These are phyloP conservation scores for Caradrina clavipalpis DNA, from an alignment of 2,888 invertebrate genomes.

Conservation along the genomic window DNA sequence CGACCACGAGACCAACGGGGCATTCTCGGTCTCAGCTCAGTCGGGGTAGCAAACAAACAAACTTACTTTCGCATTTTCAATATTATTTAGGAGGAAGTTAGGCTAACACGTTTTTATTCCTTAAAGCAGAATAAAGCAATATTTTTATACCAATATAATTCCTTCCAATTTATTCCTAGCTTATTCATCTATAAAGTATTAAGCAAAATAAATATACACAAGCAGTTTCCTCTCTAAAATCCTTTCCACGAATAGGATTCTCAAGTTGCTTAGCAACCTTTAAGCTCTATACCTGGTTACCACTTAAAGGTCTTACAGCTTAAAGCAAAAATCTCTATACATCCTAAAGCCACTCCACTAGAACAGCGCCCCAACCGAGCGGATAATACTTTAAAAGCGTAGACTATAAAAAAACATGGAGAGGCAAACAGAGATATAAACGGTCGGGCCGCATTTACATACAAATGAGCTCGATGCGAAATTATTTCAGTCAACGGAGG, in stretches of 20 bases:
- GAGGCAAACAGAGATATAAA: constrained; percentile 85
- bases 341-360: constrained; percentile 55
- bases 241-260: background rate
- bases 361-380: constrained; percentile 59
- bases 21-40: no score
- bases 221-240: constrained; percentile 4
- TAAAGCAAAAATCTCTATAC: constrained; percentile 58
- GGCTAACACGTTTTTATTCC: no score
- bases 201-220: constrained; percentile 1
- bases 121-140: no score
- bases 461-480: constrained; percentile 83
- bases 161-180: background rate
- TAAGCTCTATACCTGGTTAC: constrained; percentile 39
- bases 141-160: no score
- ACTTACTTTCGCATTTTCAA: no score
- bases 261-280: constrained; percentile 10
- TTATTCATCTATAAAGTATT: background rate
- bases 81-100: no score
- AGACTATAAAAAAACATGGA: constrained; percentile 79
- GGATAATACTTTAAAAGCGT: constrained; percentile 72
- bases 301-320: constrained; percentile 40
- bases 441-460: constrained; percentile 83
- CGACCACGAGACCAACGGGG: no score
- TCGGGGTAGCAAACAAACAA: no score
- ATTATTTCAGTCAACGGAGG: constrained; percentile 77